phyloP scores from a whole-genome alignment of 2,797 vertebrate genomes.

The Notolabrus celidotus region DNA sequence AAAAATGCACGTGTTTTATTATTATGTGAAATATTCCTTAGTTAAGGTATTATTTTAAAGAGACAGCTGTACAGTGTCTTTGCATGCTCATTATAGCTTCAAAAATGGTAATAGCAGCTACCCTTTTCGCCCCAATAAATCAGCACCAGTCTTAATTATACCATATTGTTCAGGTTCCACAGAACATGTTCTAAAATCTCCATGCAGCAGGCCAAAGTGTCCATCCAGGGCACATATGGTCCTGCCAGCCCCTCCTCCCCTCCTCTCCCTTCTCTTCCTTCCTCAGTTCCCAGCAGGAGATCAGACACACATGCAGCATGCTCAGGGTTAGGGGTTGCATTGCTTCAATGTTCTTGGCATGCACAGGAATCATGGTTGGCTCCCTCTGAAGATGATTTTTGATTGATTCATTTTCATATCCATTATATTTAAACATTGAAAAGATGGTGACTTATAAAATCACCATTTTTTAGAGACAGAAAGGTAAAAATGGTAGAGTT shows the following conservation, averaged over 20 bases:
- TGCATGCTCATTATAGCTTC: too few species aligned
- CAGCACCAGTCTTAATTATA: neutral
- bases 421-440: too few species aligned
- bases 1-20: too few species aligned
- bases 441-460: too few species aligned
- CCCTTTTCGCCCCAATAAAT: neutral
- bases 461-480: too few species aligned
- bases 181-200: neutral
- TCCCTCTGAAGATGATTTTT: too few species aligned
- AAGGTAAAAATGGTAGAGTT: too few species aligned
- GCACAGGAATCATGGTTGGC: too few species aligned
- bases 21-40: too few species aligned
- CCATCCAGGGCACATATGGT: slow-evolving; percentile 32
- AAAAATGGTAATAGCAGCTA: neutral
- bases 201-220: slow-evolving; percentile 12
- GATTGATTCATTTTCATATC: too few species aligned
- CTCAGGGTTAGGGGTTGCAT: neutral
- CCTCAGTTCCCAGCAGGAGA: slow-evolving; percentile 32
- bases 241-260: neutral
- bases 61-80: too few species aligned
- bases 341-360: neutral
- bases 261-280: neutral
- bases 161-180: neutral
- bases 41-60: too few species aligned
- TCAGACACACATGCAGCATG: slow-evolving; percentile 25